Base-by-base conservation (phyloP, 2,113 vertebrate genomes). In the Hippocampus comes region DNA sequence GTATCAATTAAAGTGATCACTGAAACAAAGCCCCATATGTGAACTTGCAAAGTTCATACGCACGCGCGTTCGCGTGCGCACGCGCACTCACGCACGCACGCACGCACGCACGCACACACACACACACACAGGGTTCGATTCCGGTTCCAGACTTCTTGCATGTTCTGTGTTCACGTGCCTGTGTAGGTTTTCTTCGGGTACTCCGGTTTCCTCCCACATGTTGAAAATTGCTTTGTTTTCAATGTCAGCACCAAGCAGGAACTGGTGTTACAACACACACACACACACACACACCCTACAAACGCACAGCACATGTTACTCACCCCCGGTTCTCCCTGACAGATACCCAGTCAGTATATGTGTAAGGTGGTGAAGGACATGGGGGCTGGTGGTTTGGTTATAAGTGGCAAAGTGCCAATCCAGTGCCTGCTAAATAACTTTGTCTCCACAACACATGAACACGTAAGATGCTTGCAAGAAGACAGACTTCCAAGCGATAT, bases 371-470 rank as follows among this genome's bases (percentile, higher is more conserved):
- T 70, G 78, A 77, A 70, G 60, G 67, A 51, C 48, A 46, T 46
- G 67, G 66, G 71, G 72, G 55, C 66, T 65, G 77, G 76, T 78
- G 73, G 76, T 71, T 78, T 80, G 81, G 84, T 86, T 84, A 85
- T 88, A 89, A 76, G 86, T 91, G 90, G 89, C 89, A 90, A 72
- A 0, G 73, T 84, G 88, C 90, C 90, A 91, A 76, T 70, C 80
- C 60, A 30, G 68, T 83, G 81, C 78, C 84, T 84, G 80, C 88
- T 90, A 89, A 91, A 91, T 89, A 91, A 87, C 90, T 91, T 91
- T 91, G 90, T 91, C 86, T 89, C 70, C 73, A 79, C 82, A 77
- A 84, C 80, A 51, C 68, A 76, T 68, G 81, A 77, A 83, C 68
- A 73, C 72, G 68, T 79, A 83, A 80, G 84, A 82, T 69, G 74